Evolutionary conservation across 2,888 invertebrate genomes (phyloP).

Genomic region (Steinernema hermaphroditum): DNA sequence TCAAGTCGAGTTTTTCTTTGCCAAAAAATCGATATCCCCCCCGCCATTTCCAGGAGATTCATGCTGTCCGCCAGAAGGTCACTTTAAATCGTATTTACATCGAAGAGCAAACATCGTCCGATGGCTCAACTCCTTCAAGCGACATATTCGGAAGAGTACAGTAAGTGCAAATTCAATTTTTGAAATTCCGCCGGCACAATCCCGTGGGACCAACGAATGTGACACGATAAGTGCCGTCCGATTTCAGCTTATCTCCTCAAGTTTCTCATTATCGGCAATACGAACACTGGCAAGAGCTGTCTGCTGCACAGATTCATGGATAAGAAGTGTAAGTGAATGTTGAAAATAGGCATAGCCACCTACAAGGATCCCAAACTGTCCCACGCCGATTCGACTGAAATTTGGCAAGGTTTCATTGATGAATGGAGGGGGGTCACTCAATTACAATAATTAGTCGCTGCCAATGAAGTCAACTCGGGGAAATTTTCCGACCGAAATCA

Average conservation of each 20-base stretch:
- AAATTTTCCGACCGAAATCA: no score
- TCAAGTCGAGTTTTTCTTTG: background rate
- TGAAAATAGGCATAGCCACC: no score
- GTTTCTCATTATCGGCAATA: conserved; percentile 82
- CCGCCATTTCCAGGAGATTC: background rate
- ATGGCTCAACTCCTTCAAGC: conserved; percentile 22
- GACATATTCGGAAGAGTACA: conserved; percentile 26
- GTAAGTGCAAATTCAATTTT: conserved; percentile 1
- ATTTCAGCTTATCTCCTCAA: conserved; percentile 79
- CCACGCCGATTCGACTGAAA: no score
- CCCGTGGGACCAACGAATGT: background rate
- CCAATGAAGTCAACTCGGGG: no score
- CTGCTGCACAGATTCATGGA: conserved; percentile 82
- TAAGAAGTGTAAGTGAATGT: conserved; percentile 63
- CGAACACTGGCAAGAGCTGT: conserved; percentile 82
- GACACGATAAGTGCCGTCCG: background rate
- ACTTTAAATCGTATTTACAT: background rate
- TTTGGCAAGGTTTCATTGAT: no score
- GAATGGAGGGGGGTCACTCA: no score
- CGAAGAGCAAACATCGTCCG: no score
- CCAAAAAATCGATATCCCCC: background rate
- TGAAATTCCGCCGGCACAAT: background rate
- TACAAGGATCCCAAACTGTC: no score
- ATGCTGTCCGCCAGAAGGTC: background rate
- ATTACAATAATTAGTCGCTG: no score